Evolutionary conservation across 2,888 invertebrate genomes (phyloP).

Genomic region (Acrobasis consociella): DNA sequence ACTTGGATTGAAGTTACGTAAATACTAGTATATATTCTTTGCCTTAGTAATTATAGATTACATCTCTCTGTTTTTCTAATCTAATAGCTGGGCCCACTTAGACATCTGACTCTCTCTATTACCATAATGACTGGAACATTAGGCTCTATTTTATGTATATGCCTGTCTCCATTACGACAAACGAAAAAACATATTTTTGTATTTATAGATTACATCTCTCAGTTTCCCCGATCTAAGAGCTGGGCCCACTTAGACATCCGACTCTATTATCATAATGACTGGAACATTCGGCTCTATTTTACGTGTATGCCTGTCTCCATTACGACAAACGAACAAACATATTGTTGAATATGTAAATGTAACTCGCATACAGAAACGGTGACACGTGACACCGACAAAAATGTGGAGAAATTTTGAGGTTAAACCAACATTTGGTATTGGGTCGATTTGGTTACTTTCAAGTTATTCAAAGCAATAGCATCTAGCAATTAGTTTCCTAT

Average conservation of each 20-base stretch:
- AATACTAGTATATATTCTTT: too few species aligned
- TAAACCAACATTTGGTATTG: too few species aligned
- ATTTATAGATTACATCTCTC: slow-evolving; percentile 1
- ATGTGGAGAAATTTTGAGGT: background rate
- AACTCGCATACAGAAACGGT: background rate
- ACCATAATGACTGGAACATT: slow-evolving; percentile 15
- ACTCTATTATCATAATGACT: slow-evolving; percentile 15
- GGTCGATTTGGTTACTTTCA: too few species aligned
- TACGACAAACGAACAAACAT: slow-evolving; percentile 9
- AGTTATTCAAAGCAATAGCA: too few species aligned
- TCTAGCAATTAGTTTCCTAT: too few species aligned
- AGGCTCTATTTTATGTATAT: background rate
- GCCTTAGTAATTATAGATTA: too few species aligned
- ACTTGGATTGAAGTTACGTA: too few species aligned
- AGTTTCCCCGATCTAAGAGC: background rate
- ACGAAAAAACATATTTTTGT: slow-evolving; percentile 4
- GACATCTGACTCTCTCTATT: background rate
- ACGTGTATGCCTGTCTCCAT: slow-evolving; percentile 6
- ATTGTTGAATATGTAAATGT: slow-evolving; percentile 12
- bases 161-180: slow-evolving; percentile 9
- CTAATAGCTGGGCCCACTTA: background rate
- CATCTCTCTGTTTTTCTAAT: background rate
- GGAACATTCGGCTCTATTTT: slow-evolving; percentile 4
- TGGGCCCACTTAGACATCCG: background rate
- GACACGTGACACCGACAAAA: background rate